Evolutionary conservation across 2,113 vertebrate genomes (phyloP), one percentile per base, ranked within the genome.

Genomic region (Seriola quinqueradiata): DNA sequence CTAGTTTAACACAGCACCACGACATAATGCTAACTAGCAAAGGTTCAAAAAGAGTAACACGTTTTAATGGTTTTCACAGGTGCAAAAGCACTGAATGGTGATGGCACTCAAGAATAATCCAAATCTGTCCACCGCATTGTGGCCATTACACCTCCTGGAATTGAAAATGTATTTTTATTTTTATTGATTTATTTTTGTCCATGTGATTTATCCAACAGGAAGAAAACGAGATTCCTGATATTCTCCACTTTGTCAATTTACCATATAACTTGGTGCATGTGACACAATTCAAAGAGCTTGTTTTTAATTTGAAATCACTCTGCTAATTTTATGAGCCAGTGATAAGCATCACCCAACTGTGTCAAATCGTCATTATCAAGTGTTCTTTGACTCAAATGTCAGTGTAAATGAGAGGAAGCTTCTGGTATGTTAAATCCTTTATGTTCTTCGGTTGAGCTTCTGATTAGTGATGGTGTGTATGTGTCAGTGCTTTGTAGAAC

Each of bases 291-390:
- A 70, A 23, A 65, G 32, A 60, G 34, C 61, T 25, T 11, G 23
- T 12, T 77, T 83, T 81, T 75, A 17, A 77, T 71, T 79, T 67
- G 55, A 82, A 65, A 60, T 73, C 14, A 11, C 8, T 61, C 78
- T n/a, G 23, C 50, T 65, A 40, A 73, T 77, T 81, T 82, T 70
- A 32, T 52, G 59, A 81, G 59, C 16, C 63, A 48, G 44, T 40
- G 64, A 74, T 68, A 25, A 78, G 40, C 57, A 28, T 87, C 75
- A 61, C 68, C 82, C 66, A 60, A 7, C 54, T 28, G 42, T 63
- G 25, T 50, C 64, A 48, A 71, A 54, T 77, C 44, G 59, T 75
- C 36, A 69, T 81, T 32, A 55, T 81, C 32, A 57, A 73, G 42
- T 59, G 60, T 59, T 75, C 28, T 79, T 69, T 71, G 66, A 75